These are phyloP conservation scores for Drosophila koepferae DNA, from an alignment of 2,888 invertebrate genomes.

Conservation along the genomic window DNA sequence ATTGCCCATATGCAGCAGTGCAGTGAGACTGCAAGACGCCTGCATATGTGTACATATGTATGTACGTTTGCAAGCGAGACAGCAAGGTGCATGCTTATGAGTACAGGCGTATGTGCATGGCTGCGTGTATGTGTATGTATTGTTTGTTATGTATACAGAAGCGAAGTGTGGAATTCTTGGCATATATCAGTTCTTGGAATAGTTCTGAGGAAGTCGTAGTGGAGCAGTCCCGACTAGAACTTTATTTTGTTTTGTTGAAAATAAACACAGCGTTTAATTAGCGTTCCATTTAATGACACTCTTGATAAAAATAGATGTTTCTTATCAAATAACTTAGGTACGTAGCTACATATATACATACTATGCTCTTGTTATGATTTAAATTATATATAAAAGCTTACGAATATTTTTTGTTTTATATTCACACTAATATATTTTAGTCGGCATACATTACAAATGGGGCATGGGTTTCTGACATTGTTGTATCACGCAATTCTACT, in stretches of 20 bases:
- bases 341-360: conserved; percentile 25
- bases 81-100: no score
- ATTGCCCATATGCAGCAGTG: no score
- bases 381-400: conserved; percentile 12
- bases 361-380: conserved; percentile 13
- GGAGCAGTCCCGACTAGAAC: no score
- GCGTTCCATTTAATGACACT: conserved; percentile 30
- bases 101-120: no score
- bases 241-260: neutral
- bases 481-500: conserved; percentile 89
- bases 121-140: no score
- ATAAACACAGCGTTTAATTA: conserved; percentile 4
- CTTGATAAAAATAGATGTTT: conserved; percentile 39
- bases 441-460: conserved; percentile 95
- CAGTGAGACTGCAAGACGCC: no score
- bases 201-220: no score
- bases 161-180: no score
- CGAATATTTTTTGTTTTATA: conserved; percentile 18
- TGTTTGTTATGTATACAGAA: no score
- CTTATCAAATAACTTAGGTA: conserved; percentile 29
- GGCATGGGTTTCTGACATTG: conserved; percentile 88
- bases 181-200: no score
- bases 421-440: conserved; percentile 78
- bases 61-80: no score
- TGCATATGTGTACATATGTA: no score